These are phyloP conservation scores for Plumapathes pennacea DNA, from an alignment of 92 coral and sea anemone species.

Conservation along the genomic window DNA sequence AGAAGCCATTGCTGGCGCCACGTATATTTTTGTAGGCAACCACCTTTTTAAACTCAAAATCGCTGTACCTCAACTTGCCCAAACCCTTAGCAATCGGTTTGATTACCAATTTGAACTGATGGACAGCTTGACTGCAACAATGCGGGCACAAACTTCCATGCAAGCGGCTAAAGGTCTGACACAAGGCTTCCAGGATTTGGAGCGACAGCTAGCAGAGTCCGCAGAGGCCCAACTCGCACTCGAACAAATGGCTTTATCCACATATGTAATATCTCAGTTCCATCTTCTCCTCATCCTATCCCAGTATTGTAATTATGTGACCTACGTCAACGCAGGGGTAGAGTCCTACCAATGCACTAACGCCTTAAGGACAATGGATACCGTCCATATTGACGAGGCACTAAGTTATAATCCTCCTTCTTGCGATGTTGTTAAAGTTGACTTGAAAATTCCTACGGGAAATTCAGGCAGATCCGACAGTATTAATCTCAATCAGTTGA, in stretches of 20 bases:
- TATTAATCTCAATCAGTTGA: slow-evolving; percentile 33
- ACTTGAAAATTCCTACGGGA: slow-evolving; percentile 36
- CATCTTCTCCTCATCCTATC: slow-evolving; percentile 38
- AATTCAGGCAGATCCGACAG: slow-evolving; percentile 33
- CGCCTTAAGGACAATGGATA: slow-evolving; percentile 42
- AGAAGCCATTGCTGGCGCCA: slow-evolving; percentile 23
- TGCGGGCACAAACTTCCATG: slow-evolving; percentile 44
- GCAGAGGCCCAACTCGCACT: slow-evolving; percentile 32
- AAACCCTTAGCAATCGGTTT: slow-evolving; percentile 35
- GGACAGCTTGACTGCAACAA: slow-evolving; percentile 44
- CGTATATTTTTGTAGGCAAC: slow-evolving; percentile 12
- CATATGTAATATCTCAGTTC: slow-evolving; percentile 46
- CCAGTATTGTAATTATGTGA: slow-evolving; percentile 49
- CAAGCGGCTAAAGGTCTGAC: slow-evolving; percentile 38
- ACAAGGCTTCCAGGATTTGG: slow-evolving; percentile 26
- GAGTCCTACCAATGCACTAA: slow-evolving; percentile 36
- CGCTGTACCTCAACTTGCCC: slow-evolving; percentile 48
- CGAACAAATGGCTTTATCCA: slow-evolving; percentile 55
- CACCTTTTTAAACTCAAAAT: slow-evolving; percentile 45
- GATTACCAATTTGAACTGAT: slow-evolving; percentile 51
- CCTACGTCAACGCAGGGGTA: slow-evolving; percentile 42
- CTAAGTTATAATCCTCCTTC: slow-evolving; percentile 43
- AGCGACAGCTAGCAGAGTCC: slow-evolving; percentile 26
- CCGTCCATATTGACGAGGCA: slow-evolving; percentile 42
- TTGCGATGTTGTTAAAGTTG: slow-evolving; percentile 35